phyloP scores from a whole-genome alignment of 2,888 invertebrate genomes.

The Petrolisthes manimaculis region DNA sequence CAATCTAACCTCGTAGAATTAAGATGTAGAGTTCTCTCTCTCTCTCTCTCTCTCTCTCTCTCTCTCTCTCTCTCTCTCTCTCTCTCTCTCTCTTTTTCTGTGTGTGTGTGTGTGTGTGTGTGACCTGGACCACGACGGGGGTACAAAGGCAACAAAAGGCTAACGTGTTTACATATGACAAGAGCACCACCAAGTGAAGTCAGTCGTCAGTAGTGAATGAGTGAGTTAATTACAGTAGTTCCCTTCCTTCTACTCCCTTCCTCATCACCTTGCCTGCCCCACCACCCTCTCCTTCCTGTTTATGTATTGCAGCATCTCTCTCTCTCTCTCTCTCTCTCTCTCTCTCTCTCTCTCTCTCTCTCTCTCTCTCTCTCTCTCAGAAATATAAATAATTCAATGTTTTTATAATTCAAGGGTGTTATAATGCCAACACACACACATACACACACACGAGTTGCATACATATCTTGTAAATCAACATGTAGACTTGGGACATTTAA shows the following conservation, averaged over 20 bases:
- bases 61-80: not conserved
- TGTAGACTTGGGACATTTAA: too few species aligned
- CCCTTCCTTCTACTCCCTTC: not conserved
- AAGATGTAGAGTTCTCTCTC: not conserved
- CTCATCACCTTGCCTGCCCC: not conserved
- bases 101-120: not conserved
- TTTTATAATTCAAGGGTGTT: too few species aligned
- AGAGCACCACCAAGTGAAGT: too few species aligned
- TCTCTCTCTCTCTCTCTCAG: not conserved
- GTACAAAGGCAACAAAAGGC: too few species aligned
- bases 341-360: not conserved
- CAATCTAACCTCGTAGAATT: not conserved
- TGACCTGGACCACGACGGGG: too few species aligned
- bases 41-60: not conserved
- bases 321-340: not conserved
- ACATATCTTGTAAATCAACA: not conserved
- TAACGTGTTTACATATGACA: too few species aligned
- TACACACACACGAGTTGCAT: not conserved
- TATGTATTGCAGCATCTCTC: not conserved
- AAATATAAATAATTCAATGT: too few species aligned
- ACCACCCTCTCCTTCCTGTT: not conserved
- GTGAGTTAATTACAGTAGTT: not conserved
- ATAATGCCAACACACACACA: not conserved
- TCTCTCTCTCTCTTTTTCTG: not conserved
- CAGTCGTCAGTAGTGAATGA: too few species aligned